Base-by-base conservation (phyloP, 2,888 invertebrate genomes). In the Mallateleia sp. region DNA sequence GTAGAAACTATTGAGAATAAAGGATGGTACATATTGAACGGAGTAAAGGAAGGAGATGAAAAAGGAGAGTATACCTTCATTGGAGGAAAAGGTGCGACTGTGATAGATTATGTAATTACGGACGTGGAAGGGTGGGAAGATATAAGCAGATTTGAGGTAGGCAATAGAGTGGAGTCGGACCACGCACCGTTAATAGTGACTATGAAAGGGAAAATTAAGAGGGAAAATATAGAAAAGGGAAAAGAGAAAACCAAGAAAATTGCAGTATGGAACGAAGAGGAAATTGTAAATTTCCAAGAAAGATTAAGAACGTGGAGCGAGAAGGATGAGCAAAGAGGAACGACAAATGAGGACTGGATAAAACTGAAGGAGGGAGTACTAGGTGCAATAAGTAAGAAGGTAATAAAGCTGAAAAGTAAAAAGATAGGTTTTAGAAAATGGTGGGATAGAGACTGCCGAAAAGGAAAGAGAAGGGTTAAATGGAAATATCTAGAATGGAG, bases 61-160 rank as follows among this genome's bases (percentile, higher is more conserved):
- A 47, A 74, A 18, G 86, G 88, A 15, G 74, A 88, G 25, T 78
- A 24, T 32, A 83, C 85, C 1, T 88, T 52, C 66, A 47, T 75
- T n/a, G n/a, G n/a, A n/a, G 64, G 75, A 22, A 84, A 72, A 47
- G 64, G 77, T 20, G 69, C 34, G 11, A 69, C 86, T 20, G 86
- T 87, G 11, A 77, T 88, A 25, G 88, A 88, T 24, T 80, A 86
- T 14, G 78, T 50, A 24, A 67, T 87, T n/a, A 54, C 52, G 28
- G 72, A 81, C 25, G 60, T 32, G 20, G 20, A 32, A 7, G 38
- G 22, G 3, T 22, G 58, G 60, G 78, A 54, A 1, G 38, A 34
- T 22, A 28, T 75, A 34, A 22, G 20, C 24, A 47, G 8, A 32
- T 32, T 32, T 8, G 32, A 32, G 8, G 32, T 32, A 32, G 8